phyloP scores from a whole-genome alignment of 2,113 vertebrate genomes.

The Meleagris gallopavo region DNA sequence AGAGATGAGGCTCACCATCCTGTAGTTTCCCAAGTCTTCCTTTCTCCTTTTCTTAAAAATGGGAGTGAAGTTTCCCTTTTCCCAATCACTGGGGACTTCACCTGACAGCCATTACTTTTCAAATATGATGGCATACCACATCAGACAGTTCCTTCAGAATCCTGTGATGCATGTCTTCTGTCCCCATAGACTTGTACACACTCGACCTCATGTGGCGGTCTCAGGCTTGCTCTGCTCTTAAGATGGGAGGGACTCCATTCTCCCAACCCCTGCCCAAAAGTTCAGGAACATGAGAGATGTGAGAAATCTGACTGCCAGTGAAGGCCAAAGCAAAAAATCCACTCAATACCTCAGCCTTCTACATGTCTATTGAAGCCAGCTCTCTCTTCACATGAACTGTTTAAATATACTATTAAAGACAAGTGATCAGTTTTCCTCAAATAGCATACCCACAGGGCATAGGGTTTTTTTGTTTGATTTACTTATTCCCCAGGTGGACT shows the following conservation, averaged over 20 bases:
- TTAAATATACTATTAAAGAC: background rate
- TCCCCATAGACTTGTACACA: background rate
- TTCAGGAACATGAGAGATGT: background rate
- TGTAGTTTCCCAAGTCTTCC: background rate
- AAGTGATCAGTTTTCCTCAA: slow-evolving; percentile 15
- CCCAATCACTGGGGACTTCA: no score
- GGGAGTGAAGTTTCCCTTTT: background rate
- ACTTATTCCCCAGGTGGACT: background rate
- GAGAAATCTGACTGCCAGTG: background rate
- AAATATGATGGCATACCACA: no score
- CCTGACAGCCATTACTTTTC: no score
- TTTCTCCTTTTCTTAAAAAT: background rate
- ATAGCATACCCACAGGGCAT: background rate
- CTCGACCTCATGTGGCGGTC: background rate
- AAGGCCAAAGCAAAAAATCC: background rate
- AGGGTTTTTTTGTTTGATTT: background rate
- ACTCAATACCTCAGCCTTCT: background rate
- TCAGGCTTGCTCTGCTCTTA: background rate
- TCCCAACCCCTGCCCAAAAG: background rate
- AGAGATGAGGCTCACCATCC: no score
- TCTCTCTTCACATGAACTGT: background rate
- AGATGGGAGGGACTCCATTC: background rate
- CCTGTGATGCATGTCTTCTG: background rate
- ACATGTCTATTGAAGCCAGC: background rate
- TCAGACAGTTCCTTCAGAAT: background rate